Base-by-base conservation (phyloP, 2,888 invertebrate genomes). In the Oscheius sp. region DNA sequence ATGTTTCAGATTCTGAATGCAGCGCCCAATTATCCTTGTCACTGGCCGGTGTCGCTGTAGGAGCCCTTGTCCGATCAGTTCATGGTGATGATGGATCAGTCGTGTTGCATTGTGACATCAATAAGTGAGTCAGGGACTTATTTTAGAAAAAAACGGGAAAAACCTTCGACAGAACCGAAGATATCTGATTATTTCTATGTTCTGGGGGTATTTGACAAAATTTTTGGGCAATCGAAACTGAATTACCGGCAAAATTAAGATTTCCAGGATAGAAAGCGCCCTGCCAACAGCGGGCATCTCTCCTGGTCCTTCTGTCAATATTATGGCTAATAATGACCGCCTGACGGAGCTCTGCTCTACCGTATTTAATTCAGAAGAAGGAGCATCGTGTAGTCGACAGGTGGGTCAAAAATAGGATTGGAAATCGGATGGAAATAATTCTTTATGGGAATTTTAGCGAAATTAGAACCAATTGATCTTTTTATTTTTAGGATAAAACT, bases 1-100 rank as follows among this genome's bases (percentile, higher is more conserved):
- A 9, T 41, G n/a, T 56, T 69, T 35, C 56, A 56, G 69, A 69
- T n/a, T 56, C 55, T 1, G 69, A 69, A 55, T 69, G 69, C 69
- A 69, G 69, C 43, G 69, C 69, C 69, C 55, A 69, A 18, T 53
- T 69, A 23, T 55, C 69, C 6, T 23, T 69, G 6, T 21, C 12
- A 16, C 69, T 69, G 16, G 29, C 55, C 23, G 69, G 56, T 21
- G 23, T 53, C 16, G 0, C 55, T 2, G 55, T 53, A 6, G 41
- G 41, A 9, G 56, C 69, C 12, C 27, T 52, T 5, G 69, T 69
- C 55, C 55, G 69, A 7, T 53, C 69, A 9, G 69, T 69, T 41
- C 69, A 69, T 25, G 29, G 9, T n/a, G 45, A 55, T 21, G 27
- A 7, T 16, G 55, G 55, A 6, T 27, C 23, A n/a, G 27, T 69